Conservation (phyloP, 1,140 invertebrate species). For the Brachionus manjavacas region DNA sequence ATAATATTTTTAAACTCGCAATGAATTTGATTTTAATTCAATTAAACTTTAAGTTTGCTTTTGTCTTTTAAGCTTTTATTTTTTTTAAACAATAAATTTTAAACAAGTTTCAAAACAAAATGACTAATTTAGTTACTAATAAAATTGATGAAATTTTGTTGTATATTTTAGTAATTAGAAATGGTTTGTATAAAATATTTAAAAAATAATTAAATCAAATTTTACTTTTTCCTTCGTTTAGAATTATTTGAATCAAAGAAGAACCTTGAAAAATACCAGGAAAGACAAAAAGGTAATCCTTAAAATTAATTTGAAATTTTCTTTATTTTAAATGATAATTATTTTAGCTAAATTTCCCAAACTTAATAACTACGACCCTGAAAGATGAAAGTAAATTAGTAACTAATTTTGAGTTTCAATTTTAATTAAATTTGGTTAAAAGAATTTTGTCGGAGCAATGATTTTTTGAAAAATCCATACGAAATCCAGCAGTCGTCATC, state of each 20-base stretch:
- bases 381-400: background rate
- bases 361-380: background rate
- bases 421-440: background rate
- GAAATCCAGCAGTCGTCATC: background rate
- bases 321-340: background rate
- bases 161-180: background rate
- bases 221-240: background rate
- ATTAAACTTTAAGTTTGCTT: background rate
- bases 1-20: background rate
- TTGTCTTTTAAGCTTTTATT: background rate
- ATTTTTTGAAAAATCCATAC: background rate
- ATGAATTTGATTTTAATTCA: background rate
- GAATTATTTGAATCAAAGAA: background rate
- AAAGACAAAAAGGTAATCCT: background rate
- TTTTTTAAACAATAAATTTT: background rate
- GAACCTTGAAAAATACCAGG: background rate
- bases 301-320: background rate
- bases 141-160: background rate
- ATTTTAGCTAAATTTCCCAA: background rate
- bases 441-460: background rate
- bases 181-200: background rate
- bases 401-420: background rate
- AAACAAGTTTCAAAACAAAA: background rate
- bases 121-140: background rate
- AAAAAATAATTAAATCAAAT: background rate